Conservation (phyloP, 2,113 vertebrate genomes). For the Strigops habroptila region DNA sequence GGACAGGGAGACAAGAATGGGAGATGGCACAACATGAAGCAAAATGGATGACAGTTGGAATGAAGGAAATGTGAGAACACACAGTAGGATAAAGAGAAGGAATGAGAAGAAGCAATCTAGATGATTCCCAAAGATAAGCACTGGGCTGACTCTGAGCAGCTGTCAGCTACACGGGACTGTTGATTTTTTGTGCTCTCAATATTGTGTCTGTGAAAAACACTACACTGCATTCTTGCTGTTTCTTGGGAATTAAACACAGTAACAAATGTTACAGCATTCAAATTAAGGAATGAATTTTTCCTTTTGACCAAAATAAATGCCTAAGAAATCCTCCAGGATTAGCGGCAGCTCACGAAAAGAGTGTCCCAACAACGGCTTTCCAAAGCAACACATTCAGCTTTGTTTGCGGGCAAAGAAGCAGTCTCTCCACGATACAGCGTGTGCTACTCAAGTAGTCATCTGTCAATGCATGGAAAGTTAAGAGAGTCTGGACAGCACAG, state of each 20-base stretch:
- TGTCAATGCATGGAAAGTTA: background rate
- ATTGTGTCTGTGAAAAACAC: background rate
- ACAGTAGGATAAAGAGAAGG: background rate
- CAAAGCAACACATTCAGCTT: background rate
- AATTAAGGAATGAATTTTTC: background rate
- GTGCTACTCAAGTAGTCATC: slow-evolving; percentile 23
- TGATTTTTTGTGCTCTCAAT: background rate
- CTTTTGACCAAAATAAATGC: background rate
- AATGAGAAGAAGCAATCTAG: background rate
- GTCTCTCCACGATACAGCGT: background rate
- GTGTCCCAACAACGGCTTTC: background rate
- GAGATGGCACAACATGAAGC: background rate
- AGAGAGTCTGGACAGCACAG: slow-evolving; percentile 3
- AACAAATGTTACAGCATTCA: background rate
- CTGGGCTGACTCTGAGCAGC: background rate
- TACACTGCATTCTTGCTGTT: background rate
- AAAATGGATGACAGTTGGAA: background rate
- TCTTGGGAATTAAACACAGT: background rate
- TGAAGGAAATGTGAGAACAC: background rate
- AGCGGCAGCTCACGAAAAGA: background rate
- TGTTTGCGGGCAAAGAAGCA: background rate
- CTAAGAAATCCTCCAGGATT: background rate
- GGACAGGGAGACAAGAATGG: background rate
- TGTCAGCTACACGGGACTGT: background rate
- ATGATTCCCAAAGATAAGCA: background rate